phyloP scores from a whole-genome alignment of 2,797 vertebrate species.

The Coranthus polyacanthus region DNA sequence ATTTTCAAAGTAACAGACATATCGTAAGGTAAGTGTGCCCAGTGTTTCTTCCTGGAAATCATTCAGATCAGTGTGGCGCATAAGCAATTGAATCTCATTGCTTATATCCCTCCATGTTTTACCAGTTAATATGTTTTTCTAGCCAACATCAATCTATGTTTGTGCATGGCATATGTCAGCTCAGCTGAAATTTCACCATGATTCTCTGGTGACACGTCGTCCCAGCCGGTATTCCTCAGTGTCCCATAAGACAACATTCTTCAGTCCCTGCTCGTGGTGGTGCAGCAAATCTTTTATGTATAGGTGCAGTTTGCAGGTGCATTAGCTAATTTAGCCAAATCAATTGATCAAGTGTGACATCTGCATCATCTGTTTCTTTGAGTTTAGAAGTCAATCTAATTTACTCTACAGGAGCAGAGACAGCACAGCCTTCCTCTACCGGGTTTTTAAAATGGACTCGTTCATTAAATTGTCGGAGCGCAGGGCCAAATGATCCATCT shows the following conservation, averaged over 20 bases:
- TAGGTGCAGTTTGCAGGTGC: slow-evolving; percentile 54
- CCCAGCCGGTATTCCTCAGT: slow-evolving; percentile 13
- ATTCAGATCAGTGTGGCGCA: slow-evolving; percentile 35
- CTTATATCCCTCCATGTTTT: slow-evolving; percentile 35
- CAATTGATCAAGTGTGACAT: slow-evolving; percentile 69
- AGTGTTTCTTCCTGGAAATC: slow-evolving; percentile 26
- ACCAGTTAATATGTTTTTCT: slow-evolving; percentile 31
- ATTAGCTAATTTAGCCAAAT: slow-evolving; percentile 73
- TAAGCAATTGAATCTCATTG: slow-evolving; percentile 46
- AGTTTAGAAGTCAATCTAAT: slow-evolving; percentile 70
- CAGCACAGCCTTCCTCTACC: slow-evolving; percentile 12
- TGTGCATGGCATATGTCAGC: slow-evolving; percentile 34
- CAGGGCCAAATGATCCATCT: slow-evolving; percentile 31
- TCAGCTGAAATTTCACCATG: slow-evolving; percentile 24
- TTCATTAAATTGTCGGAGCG: slow-evolving; percentile 58
- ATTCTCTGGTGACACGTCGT: slow-evolving; percentile 29
- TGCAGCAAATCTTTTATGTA: slow-evolving; percentile 41
- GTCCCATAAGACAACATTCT: slow-evolving; percentile 1
- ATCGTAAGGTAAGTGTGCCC: slow-evolving; percentile 18
- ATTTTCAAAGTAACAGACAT: slow-evolving; percentile 35
- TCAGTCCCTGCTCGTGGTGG: not conserved
- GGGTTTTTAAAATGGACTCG: slow-evolving; percentile 49
- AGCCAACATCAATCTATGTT: slow-evolving; percentile 20
- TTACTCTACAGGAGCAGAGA: slow-evolving; percentile 51
- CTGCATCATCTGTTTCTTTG: slow-evolving; percentile 64